Base-by-base conservation (phyloP, 2,888 invertebrate species). In the Orthosia incerta region DNA sequence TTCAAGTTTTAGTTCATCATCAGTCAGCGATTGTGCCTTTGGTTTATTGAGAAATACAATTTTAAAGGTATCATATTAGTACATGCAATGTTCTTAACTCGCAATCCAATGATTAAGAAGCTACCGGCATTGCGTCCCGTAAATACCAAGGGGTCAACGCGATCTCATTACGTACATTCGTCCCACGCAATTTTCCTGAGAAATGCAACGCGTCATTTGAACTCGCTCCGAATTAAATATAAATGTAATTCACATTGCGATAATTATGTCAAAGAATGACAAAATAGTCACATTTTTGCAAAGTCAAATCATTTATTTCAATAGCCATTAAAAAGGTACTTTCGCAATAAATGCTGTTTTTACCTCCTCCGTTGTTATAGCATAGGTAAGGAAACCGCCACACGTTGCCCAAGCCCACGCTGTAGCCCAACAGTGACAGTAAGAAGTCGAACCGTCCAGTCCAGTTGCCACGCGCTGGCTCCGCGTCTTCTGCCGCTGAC, bases 331-430 rank as follows among this genome's bases (percentile, higher is more conserved):
- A 39, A 39, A 39, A 39, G 39, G 39, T 9, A 39, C 9, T 39
- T 39, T 39, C 7, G 39, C 39, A 39, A 39, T 39, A 39, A 39
- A 39, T 39, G 39, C 39, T 4, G 39, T 39, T 15, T 61, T 75
- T 87, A 97, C 97, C 98, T 87, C 98, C 98, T 61, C 98, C 98
- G 91, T 98, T 98, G 81, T 97, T 97, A 91, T 98, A 98, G 92
- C 98, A 98, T 45, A 98, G 96, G 91, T 98, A 98, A 4, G 98
- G 98, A 92, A 98, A 98, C 39, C 98, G 95, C 98, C 98, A 98
- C 23, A 98, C 98, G 89, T 98, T 98, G 81, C 98, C 98, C 71
- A 98, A 93, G 3, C 98, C 98, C 66, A 98, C 98, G 79, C 97
- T 97, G 91, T 98, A 98, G 46, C 98, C 98, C 76, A 98, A 93